phyloP scores from a whole-genome alignment of 2,113 vertebrate genomes.

The Chlorodrepanis virens region DNA sequence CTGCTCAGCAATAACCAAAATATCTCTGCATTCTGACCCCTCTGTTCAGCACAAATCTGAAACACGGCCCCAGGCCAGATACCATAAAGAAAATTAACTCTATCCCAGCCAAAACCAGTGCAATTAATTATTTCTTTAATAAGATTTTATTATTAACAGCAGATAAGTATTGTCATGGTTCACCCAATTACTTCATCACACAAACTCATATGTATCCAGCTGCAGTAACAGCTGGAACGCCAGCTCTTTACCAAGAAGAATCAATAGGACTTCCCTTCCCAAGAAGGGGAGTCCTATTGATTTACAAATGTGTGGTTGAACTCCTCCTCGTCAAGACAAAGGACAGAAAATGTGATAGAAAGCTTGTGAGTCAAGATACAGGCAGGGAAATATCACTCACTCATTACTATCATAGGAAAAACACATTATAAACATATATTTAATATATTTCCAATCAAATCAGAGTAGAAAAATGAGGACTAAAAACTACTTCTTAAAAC shows the following conservation, averaged over 20 bases:
- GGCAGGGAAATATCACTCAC: neutral
- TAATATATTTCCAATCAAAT: neutral
- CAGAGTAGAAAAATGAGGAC: neutral
- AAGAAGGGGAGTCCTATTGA: neutral
- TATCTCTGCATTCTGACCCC: neutral
- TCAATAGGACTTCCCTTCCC: no score
- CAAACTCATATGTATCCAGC: neutral
- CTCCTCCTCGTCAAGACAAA: neutral
- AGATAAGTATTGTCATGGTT: neutral
- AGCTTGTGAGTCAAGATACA: rapidly evolving
- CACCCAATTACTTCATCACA: neutral
- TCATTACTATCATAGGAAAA: neutral
- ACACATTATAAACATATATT: neutral
- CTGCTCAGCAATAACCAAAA: neutral
- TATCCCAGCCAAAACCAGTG: neutral
- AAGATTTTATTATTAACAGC: neutral
- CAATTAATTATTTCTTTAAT: neutral
- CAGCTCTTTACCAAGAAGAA: neutral
- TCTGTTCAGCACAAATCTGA: neutral
- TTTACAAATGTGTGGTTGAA: neutral
- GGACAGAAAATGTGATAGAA: neutral
- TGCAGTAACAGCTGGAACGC: neutral
- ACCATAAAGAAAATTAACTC: neutral
- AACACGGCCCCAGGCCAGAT: neutral
- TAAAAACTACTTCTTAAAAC: neutral